Conservation (phyloP, 1,140 invertebrate species). For the Orussus abietinus region DNA sequence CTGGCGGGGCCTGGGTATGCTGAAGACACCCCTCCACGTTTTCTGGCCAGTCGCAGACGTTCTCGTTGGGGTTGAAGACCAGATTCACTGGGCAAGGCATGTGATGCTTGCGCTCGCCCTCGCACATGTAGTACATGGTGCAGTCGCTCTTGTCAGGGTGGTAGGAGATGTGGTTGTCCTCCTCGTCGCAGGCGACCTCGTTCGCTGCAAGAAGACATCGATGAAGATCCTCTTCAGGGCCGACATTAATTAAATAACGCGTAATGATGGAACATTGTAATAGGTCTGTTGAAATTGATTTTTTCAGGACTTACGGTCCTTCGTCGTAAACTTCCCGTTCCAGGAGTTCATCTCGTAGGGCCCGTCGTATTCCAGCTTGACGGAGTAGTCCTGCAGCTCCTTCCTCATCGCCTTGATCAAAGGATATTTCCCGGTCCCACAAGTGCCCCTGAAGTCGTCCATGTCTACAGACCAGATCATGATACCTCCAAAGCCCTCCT, state of each 20-base stretch:
- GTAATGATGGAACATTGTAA: no score
- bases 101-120: slow-evolving; percentile 91
- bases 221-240: no score
- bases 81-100: slow-evolving; percentile 95
- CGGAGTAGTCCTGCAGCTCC: slow-evolving; percentile 78
- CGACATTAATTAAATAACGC: no score
- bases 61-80: slow-evolving; percentile 90
- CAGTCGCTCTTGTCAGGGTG: slow-evolving; percentile 88
- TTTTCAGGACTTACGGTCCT: slow-evolving; percentile 78
- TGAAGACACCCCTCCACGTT: slow-evolving; percentile 86
- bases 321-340: slow-evolving; percentile 75
- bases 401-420: slow-evolving; percentile 83
- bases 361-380: slow-evolving; percentile 81
- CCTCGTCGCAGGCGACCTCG: slow-evolving; percentile 85
- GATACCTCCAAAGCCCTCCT: slow-evolving; percentile 90
- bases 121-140: slow-evolving; percentile 93
- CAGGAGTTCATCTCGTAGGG: slow-evolving; percentile 73
- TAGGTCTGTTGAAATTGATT: no score
- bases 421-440: slow-evolving; percentile 88
- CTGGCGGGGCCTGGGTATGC: slow-evolving; percentile 73
- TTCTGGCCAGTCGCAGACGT: slow-evolving; percentile 94
- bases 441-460: slow-evolving; percentile 89
- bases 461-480: slow-evolving; percentile 97
- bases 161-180: slow-evolving; percentile 91
- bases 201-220: slow-evolving; percentile 66